A percentile compares a stretch with the other conserved stretches of the same genome.
These are phyloP conservation scores for Archips crataeganus DNA, from an alignment of 2,888 invertebrate species.

Conservation along the genomic window DNA sequence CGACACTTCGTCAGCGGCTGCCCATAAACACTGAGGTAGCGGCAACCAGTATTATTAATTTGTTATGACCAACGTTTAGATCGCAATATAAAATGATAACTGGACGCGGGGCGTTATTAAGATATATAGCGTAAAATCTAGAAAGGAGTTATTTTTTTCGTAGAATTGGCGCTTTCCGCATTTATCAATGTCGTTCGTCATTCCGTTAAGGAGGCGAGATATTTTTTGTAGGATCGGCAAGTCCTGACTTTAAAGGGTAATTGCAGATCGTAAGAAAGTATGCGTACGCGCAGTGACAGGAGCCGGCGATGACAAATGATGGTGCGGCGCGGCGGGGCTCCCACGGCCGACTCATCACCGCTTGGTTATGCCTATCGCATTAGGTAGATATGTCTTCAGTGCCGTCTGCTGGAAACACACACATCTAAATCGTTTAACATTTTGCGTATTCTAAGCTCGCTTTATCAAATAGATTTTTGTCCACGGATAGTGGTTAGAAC, in stretches of 20 bases:
- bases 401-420: constrained; percentile 14
- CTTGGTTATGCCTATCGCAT: constrained; percentile 1
- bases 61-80: constrained; percentile 49
- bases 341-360: constrained; percentile 31
- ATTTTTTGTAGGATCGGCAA: constrained; percentile 70
- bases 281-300: constrained; percentile 74
- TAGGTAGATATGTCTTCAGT: constrained; percentile 9
- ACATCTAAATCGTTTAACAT: constrained; percentile 10
- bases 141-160: constrained; percentile 28
- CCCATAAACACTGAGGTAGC: constrained; percentile 48
- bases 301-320: constrained; percentile 82
- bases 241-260: constrained; percentile 76
- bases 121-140: constrained; percentile 19
- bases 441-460: constrained; percentile 1
- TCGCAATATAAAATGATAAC: constrained; percentile 9
- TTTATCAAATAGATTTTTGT: constrained; percentile 7
- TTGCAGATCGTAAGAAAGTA: constrained; percentile 78
- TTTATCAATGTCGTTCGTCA: constrained; percentile 64
- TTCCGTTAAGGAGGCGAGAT: constrained; percentile 56
- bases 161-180: constrained; percentile 44
- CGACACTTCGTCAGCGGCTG: constrained; percentile 57
- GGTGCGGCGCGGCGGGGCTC: constrained; percentile 43
- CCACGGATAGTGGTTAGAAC: neutral
- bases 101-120: neutral
- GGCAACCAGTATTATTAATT: constrained; percentile 48